Conservation (phyloP, 2,888 invertebrate genomes). For the Nemapogon koenigi region DNA sequence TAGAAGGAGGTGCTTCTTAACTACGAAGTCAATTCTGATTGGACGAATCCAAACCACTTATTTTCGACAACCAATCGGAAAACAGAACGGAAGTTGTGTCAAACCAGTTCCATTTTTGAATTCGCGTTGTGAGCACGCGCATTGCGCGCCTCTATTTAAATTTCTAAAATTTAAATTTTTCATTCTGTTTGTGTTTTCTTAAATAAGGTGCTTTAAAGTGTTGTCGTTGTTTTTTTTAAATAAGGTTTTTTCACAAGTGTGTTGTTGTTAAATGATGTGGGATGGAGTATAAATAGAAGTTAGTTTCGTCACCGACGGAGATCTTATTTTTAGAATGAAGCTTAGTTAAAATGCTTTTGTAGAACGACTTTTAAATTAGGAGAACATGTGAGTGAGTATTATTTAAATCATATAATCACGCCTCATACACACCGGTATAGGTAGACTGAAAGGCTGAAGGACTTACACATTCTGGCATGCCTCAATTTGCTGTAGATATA, state of each 20-base stretch:
- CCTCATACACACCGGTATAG: too few species aligned
- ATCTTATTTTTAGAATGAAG: too few species aligned
- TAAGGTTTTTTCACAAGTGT: not conserved
- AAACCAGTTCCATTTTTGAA: conserved; percentile 59
- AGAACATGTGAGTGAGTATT: too few species aligned
- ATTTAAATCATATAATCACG: too few species aligned
- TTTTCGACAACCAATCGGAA: conserved; percentile 37
- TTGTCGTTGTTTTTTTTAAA: not conserved
- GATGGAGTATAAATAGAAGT: not conserved
- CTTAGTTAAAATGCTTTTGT: too few species aligned
- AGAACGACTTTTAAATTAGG: too few species aligned
- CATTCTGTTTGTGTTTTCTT: not conserved
- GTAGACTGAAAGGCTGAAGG: too few species aligned
- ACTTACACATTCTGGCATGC: too few species aligned
- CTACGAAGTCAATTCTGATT: conserved; percentile 26
- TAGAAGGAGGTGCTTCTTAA: conserved; percentile 46
- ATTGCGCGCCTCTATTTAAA: not conserved
- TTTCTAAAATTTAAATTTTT: not conserved
- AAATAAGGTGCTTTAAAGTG: not conserved
- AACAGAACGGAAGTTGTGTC: conserved; percentile 37
- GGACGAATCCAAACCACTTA: conserved; percentile 30
- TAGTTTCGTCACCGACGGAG: not conserved
- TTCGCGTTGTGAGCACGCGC: conserved; percentile 34
- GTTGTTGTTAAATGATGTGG: not conserved
- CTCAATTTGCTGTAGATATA: too few species aligned